Percentiles rank a stretch among this genome's conserved stretches.
Evolutionary conservation across 2,888 invertebrate genomes (phyloP).

Genomic region (Lottia scabra): DNA sequence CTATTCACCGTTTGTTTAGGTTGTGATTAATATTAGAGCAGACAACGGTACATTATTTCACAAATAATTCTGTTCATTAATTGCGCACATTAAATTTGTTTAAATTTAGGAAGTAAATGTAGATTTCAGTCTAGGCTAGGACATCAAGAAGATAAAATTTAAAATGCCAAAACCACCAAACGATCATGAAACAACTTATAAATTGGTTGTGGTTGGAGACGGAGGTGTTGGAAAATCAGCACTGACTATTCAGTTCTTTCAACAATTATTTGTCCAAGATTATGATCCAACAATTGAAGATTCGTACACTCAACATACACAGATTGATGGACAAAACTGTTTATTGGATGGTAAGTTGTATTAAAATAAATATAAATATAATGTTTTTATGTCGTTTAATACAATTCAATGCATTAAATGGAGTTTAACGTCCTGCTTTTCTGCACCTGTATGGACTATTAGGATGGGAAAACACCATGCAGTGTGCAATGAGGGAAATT

Average conservation of each 20-base stretch:
- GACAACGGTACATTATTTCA: background rate
- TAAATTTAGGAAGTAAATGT: background rate
- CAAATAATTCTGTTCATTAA: background rate
- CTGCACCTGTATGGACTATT: too few relatives aligned
- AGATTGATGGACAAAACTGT: conserved; percentile 93
- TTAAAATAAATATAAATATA: too few relatives aligned
- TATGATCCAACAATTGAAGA: conserved; percentile 97
- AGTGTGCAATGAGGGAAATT: too few relatives aligned
- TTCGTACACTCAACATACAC: conserved; percentile 93
- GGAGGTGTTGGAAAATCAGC: conserved; percentile 96
- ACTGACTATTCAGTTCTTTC: conserved; percentile 93
- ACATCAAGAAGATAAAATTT: background rate
- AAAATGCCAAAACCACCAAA: conserved; percentile 67
- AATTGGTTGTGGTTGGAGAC: conserved; percentile 92
- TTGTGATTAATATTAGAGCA: background rate
- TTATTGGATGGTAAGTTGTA: conserved; percentile 82
- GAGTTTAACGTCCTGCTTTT: too few relatives aligned
- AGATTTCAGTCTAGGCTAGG: too few relatives aligned
- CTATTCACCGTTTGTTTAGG: background rate
- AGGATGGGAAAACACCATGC: too few relatives aligned
- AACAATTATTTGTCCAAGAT: conserved; percentile 92
- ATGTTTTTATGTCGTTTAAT: too few relatives aligned
- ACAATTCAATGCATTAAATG: too few relatives aligned
- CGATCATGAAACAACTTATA: conserved; percentile 75
- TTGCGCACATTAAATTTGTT: background rate